Percentiles rank a stretch among this genome's conserved stretches.
Evolutionary conservation across 2,113 vertebrate species (phyloP).

Genomic region (Sula dactylatra): DNA sequence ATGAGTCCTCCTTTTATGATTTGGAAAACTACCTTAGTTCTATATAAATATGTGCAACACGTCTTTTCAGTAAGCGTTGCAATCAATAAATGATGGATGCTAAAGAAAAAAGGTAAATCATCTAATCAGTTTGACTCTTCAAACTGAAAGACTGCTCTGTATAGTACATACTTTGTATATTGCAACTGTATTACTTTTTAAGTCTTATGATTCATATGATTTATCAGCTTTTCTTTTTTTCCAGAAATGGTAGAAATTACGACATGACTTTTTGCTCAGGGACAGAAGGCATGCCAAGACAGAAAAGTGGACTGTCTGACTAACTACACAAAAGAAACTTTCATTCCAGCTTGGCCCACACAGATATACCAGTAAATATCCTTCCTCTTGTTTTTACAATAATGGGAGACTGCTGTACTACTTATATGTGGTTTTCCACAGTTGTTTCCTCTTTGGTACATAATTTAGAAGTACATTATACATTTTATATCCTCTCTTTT

Average conservation of each 20-base stretch:
- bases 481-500: neutral
- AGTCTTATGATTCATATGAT: slow-evolving; percentile 37
- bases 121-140: neutral
- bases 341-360: neutral
- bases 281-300: slow-evolving; percentile 2
- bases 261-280: neutral
- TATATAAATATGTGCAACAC: neutral
- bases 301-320: neutral
- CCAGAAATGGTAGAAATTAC: slow-evolving; percentile 50
- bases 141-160: neutral
- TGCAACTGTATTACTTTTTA: slow-evolving; percentile 20
- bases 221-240: slow-evolving; percentile 31
- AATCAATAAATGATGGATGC: neutral
- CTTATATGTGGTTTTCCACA: neutral
- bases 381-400: neutral
- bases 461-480: neutral
- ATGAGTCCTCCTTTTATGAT: neutral
- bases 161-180: neutral
- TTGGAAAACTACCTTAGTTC: neutral
- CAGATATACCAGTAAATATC: neutral
- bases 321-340: neutral
- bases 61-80: neutral
- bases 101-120: neutral
- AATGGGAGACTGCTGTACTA: neutral
- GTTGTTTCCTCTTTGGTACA: neutral